Conservation (phyloP, 2,888 invertebrate genomes). For the Mesorhabditis spiculigera region DNA sequence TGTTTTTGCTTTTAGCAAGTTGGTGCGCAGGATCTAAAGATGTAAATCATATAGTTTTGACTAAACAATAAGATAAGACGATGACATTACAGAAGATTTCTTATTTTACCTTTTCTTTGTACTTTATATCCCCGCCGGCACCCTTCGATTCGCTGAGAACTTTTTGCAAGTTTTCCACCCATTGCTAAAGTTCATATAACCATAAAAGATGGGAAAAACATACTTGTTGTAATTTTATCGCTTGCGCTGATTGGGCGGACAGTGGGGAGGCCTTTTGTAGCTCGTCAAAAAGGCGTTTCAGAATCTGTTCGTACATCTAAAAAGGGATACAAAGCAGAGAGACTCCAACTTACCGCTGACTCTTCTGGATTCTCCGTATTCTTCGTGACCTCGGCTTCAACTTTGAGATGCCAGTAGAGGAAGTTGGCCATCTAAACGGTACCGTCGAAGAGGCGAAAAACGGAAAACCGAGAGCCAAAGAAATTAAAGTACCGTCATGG, state of each 20-base stretch:
- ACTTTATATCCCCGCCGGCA: conserved; percentile 10
- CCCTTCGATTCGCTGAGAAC: conserved; percentile 26
- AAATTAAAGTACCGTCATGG: no score
- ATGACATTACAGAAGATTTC: no score
- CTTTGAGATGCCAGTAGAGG: conserved; percentile 76
- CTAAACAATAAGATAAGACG: no score
- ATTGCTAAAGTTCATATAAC: conserved; percentile 16
- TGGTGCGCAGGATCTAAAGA: conserved; percentile 18
- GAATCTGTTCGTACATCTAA: conserved; percentile 26
- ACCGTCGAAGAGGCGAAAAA: no score
- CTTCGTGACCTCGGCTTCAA: conserved; percentile 32
- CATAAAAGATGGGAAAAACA: background rate
- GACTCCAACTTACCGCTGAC: background rate
- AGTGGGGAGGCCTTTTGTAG: conserved; percentile 15
- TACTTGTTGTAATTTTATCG: conserved; percentile 9
- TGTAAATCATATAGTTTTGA: no score
- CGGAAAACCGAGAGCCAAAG: no score
- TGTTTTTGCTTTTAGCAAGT: conserved; percentile 20
- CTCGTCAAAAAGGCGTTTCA: conserved; percentile 19
- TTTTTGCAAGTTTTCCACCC: conserved; percentile 38
- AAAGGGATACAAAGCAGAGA: background rate
- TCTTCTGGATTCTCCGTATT: conserved; percentile 15
- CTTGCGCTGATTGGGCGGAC: conserved; percentile 15
- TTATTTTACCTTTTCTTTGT: no score
- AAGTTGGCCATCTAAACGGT: conserved; percentile 76